These are phyloP conservation scores for Galeopsomyia nigrocyanea DNA, from an alignment of 2,888 invertebrate genomes.

Conservation along the genomic window DNA sequence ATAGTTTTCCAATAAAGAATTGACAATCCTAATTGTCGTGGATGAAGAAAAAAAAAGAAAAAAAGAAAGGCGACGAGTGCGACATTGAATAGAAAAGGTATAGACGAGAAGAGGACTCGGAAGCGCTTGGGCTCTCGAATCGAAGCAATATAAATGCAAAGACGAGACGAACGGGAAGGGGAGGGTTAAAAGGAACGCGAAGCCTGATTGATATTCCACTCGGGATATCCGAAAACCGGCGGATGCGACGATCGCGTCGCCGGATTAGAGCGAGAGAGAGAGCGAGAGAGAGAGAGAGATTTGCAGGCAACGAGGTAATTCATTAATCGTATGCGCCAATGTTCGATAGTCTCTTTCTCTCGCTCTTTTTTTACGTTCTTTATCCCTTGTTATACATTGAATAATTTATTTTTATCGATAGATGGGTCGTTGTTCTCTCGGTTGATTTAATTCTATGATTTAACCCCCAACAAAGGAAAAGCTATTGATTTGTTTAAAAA, in stretches of 20 bases:
- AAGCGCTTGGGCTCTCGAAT: not conserved
- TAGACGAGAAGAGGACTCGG: not conserved
- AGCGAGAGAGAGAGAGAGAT: constrained; percentile 43
- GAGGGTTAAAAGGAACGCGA: constrained; percentile 48
- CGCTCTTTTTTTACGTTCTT: no score
- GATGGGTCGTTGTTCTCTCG: no score
- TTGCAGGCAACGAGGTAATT: not conserved
- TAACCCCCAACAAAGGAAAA: no score
- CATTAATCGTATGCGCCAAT: constrained; percentile 29
- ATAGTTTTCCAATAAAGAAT: no score
- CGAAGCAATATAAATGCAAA: constrained; percentile 62
- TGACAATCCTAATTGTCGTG: no score
- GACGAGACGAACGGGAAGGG: constrained; percentile 42
- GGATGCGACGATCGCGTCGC: constrained; percentile 54
- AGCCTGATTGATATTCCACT: constrained; percentile 63
- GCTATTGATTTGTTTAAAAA: no score
- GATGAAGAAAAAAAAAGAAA: no score
- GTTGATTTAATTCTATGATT: no score
- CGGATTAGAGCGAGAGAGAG: constrained; percentile 52
- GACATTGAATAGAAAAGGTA: not conserved
- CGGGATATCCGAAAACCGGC: constrained; percentile 59
- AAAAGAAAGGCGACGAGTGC: no score
- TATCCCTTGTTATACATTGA: no score
- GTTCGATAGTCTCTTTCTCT: no score
- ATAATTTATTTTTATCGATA: no score